Evolutionary conservation across 35 echinoderm and acorn worm genomes (phyloP).

Genomic region (Apostichopus japonicus): DNA sequence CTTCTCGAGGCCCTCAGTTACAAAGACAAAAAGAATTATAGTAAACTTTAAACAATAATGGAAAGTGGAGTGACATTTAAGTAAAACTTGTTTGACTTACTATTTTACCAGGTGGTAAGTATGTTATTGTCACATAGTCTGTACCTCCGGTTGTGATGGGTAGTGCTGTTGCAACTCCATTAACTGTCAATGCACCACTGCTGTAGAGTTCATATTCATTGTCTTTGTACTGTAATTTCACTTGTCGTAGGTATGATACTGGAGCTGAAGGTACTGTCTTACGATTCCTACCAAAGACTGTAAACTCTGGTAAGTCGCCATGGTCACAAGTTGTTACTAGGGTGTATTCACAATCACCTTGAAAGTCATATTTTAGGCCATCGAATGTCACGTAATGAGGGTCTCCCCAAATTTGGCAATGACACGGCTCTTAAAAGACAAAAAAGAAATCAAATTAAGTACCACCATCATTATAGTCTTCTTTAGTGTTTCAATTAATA

Average conservation of each 20-base stretch:
- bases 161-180: neutral
- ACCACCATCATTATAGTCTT: neutral
- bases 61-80: no score
- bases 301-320: neutral
- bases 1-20: no score
- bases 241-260: neutral
- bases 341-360: conserved; percentile 63
- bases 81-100: neutral
- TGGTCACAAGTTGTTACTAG: neutral
- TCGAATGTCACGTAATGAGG: conserved; percentile 67
- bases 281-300: conserved; percentile 15
- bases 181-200: neutral
- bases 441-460: neutral
- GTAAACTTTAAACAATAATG: no score
- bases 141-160: neutral
- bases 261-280: neutral
- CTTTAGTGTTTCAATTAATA: neutral
- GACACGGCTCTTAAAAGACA: neutral
- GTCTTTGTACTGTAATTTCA: neutral
- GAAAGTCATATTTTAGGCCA: conserved; percentile 51
- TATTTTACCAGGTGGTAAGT: conserved; percentile 34
- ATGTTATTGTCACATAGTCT: neutral
- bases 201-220: neutral
- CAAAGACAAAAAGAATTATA: no score
- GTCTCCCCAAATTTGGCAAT: conserved; percentile 50